Conservation (phyloP, 2,888 invertebrate species). For the Eretmocerus hayati region DNA sequence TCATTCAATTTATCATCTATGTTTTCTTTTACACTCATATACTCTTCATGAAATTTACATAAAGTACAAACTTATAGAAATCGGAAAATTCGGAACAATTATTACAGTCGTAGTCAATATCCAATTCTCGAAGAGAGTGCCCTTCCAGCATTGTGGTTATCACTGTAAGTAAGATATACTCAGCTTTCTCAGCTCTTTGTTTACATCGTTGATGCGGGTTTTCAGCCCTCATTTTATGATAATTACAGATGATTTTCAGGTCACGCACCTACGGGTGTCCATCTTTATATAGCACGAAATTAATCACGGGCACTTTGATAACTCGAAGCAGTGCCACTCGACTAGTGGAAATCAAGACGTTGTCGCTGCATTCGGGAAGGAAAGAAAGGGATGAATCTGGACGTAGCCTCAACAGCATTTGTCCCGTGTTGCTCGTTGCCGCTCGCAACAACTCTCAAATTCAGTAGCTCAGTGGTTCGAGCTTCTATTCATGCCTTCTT, state of each 20-base stretch:
- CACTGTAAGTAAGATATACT: slow-evolving; percentile 32
- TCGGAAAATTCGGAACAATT: slow-evolving; percentile 40
- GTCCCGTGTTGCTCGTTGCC: too few relatives aligned
- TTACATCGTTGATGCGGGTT: too few relatives aligned
- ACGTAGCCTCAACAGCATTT: too few relatives aligned
- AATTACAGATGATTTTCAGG: not conserved
- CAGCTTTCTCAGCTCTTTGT: too few relatives aligned
- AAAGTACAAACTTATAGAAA: slow-evolving; percentile 47
- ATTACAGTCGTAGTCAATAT: slow-evolving; percentile 28
- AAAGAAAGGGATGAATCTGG: too few relatives aligned
- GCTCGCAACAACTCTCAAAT: too few relatives aligned
- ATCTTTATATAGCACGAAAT: not conserved
- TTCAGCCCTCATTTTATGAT: too few relatives aligned
- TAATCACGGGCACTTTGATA: not conserved
- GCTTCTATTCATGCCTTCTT: too few relatives aligned
- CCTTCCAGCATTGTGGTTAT: slow-evolving; percentile 27
- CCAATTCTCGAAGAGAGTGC: slow-evolving; percentile 26
- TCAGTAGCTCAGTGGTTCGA: too few relatives aligned
- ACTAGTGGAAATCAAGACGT: too few relatives aligned
- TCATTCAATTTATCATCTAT: slow-evolving; percentile 8
- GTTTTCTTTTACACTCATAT: slow-evolving; percentile 18
- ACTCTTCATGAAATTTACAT: slow-evolving; percentile 41
- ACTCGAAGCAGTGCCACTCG: not conserved
- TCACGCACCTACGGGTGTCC: not conserved
- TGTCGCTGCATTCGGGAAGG: too few relatives aligned